These are phyloP conservation scores for Helogale parvula DNA, from an alignment of 2,113 vertebrate species.

Conservation along the genomic window DNA sequence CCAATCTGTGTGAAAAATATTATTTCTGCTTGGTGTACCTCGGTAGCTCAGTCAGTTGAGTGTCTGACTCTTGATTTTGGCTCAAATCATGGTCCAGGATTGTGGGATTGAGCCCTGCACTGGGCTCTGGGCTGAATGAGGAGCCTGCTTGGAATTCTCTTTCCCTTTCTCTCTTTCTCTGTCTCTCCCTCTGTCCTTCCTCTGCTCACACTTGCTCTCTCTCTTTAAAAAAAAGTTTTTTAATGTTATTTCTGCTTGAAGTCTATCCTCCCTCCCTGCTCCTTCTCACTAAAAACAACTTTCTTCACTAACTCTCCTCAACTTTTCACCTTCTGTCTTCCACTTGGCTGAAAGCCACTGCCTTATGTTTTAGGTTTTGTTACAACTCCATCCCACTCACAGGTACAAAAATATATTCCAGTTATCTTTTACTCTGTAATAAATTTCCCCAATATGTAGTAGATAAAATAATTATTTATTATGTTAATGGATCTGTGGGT, in stretches of 20 bases:
- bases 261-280: background rate
- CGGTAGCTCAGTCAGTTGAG: no score
- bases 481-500: background rate
- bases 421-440: background rate
- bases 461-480: background rate
- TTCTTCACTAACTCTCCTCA: background rate
- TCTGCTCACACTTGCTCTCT: no score
- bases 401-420: background rate
- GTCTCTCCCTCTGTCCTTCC: no score
- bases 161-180: no score
- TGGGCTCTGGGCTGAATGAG: no score
- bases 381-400: background rate
- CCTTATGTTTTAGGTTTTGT: background rate
- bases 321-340: background rate
- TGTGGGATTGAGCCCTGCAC: no score
- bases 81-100: no score
- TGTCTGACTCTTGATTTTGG: no score
- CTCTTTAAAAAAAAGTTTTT: no score
- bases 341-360: background rate
- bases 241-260: background rate
- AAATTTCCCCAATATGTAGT: background rate
- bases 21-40: background rate
- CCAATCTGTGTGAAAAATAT: background rate
- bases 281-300: background rate
- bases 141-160: no score